Percentiles rank a stretch among this genome's conserved stretches.
Conservation (phyloP, 2,113 vertebrate species). For the Alectura lathami region DNA sequence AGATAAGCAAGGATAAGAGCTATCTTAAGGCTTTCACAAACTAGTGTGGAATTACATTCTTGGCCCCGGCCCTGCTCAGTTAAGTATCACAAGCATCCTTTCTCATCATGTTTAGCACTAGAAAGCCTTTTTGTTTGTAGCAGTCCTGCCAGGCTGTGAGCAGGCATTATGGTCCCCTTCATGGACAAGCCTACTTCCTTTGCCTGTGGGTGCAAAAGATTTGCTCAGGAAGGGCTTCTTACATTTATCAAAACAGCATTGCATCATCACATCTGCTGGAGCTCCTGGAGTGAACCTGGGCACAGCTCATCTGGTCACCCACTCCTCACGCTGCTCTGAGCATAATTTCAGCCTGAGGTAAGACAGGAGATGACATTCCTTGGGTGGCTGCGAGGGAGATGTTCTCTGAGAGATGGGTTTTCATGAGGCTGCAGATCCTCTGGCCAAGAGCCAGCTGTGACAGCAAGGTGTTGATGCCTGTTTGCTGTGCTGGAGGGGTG, state of each 20-base stretch:
- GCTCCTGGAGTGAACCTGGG: neutral
- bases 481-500: neutral
- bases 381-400: neutral
- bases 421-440: fast-evolving
- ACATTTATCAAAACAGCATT: fast-evolving
- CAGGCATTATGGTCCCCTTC: fast-evolving
- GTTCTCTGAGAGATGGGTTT: neutral
- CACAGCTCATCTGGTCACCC: fast-evolving
- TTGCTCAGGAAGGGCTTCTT: neutral
- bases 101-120: neutral
- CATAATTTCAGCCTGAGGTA: neutral
- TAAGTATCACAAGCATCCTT: neutral
- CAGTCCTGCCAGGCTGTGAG: neutral
- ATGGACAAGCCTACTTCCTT: fast-evolving
- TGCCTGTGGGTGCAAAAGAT: neutral
- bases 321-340: neutral
- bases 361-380: neutral
- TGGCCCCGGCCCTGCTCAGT: neutral
- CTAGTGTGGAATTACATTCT: neutral
- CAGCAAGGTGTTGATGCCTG: neutral
- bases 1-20: neutral
- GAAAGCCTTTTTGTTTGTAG: neutral
- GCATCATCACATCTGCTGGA: neutral
- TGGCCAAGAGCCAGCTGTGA: neutral
- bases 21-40: neutral